Base-by-base conservation (phyloP, 2,888 invertebrate genomes). In the Buathra laborator region DNA sequence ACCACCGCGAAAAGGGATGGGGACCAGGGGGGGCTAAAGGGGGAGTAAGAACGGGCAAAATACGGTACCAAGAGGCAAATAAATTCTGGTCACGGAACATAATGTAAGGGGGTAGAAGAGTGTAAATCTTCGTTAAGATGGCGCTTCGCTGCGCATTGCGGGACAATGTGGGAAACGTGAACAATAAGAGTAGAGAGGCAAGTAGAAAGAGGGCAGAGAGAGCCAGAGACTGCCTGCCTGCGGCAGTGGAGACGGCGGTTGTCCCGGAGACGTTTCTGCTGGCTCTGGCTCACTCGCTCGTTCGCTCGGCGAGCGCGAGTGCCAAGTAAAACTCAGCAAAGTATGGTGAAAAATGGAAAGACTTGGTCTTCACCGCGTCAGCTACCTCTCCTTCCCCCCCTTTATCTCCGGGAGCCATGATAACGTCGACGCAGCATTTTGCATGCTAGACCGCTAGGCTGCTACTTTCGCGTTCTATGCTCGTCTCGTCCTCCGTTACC, bases 351-450 rank as follows among this genome's bases (percentile, higher is more conserved):
- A 92, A 92, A 92, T 92, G 89, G 91, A 84, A 89, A 89, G 89
- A 89, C 89, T 88, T 90, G 89, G 91, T 91, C 91, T 90, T 91
- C 89, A 91, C 90, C 89, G 88, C 91, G 92, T 92, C 92, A 92
- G 92, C 92, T 91, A 0, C 12, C 48, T n/a, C 48, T 37, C 16
- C 53, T 19, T 16, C 51, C 0, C 24, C 59, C 12, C 90, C 90
- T 92, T 92, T 91, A 92, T 92, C 92, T 91, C 88, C 87, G 86
- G 88, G 77, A 88, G 90, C 90, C 90, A 90, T 90, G 91, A 92
- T 92, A 92, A 92, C 91, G 92, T 92, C 91, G 92, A 92, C 92
- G 92, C 92, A 92, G 92, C 92, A 91, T 92, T 92, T 92, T 92
- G 92, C 92, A 92, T 92, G 92, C 92, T 91, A 90, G 90, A 89